Base-by-base conservation (phyloP, 2,888 invertebrate species). In the Limnephilus rhombicus region DNA sequence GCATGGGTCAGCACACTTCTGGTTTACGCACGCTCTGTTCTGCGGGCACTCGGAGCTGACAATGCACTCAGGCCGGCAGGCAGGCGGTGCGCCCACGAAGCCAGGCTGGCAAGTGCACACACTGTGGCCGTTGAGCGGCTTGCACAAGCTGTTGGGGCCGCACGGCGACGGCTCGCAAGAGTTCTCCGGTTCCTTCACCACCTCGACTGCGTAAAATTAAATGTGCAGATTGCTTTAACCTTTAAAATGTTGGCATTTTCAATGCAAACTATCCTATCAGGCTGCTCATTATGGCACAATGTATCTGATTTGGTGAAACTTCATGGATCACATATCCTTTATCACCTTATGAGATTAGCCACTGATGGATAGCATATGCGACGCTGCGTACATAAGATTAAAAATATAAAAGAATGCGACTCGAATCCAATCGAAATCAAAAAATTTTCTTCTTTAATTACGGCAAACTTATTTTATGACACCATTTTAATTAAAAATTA, bases 141-240 rank as follows among this genome's bases (percentile, higher is more conserved):
- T 97, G 94, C 98, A 98, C 94, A 97, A 96, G 94, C 98, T 98
- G 95, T 98, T 98, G 0, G 98, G 97, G 91, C 98, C 98, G 94
- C 98, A 98, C n/a, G 98, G 98, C 37, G 98, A 98, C 90, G 98
- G 98, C 94, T 97, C 96, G 94, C 98, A 98, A 34, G 98, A 98
- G 94, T 98, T 96, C 80, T 94, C 94, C 94, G 95, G 94, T 68
- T 95, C 24, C 24, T n/a, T 68, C 68, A 9, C 68, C 24, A 9
- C 68, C 9, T 9, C 68, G 68, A 68, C 68, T 68, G 9, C 9
- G 24, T 68, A n/a, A 68, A 68, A n/a, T 68, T 7, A 68, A 68
- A 68, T 68, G 68, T 24, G 24, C 4, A 68, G 68, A 24, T n/a
- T 68, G 24, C 7, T 68, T 68, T 68, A 68, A 68, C 24, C 9